Conservation (phyloP, 1,140 invertebrate genomes). For the Ceratosolen solmsi region DNA sequence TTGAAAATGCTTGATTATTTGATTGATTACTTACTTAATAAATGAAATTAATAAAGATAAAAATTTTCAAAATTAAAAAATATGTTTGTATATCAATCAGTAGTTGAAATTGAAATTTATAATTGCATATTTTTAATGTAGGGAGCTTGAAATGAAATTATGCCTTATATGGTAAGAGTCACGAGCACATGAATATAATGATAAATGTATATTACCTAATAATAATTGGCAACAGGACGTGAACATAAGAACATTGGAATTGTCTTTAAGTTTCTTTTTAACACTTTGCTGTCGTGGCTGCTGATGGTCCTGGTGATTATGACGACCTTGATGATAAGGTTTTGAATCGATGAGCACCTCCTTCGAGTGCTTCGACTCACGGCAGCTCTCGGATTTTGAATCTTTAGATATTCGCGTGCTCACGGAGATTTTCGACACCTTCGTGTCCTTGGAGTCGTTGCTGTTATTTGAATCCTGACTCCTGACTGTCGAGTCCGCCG, state of each 20-base stretch:
- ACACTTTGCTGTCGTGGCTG: conserved; percentile 32
- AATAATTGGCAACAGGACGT: conserved; percentile 69
- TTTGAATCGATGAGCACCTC: conserved; percentile 62
- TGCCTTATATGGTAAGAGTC: no score
- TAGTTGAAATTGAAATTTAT: no score
- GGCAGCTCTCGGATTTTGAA: conserved; percentile 63
- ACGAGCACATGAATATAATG: no score
- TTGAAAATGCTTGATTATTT: no score
- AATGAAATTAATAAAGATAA: no score
- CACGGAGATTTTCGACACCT: conserved; percentile 58
- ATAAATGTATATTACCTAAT: conserved; percentile 59
- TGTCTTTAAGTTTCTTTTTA: conserved; percentile 57
- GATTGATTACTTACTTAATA: no score
- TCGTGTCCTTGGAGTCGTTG: conserved; percentile 61
- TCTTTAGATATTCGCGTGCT: conserved; percentile 57
- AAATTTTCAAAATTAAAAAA: no score
- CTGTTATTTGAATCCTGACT: conserved; percentile 69
- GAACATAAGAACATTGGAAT: conserved; percentile 68
- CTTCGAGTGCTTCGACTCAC: conserved; percentile 67
- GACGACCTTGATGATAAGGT: conserved; percentile 49
- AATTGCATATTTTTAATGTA: no score
- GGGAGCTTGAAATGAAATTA: no score
- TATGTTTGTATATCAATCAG: no score
- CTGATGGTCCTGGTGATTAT: conserved; percentile 51
- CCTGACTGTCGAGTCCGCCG: conserved; percentile 67